A percentile compares a stretch with the other conserved stretches of the same genome.
Conservation (phyloP, 2,888 invertebrate species). For the Drosophila mettleri region DNA sequence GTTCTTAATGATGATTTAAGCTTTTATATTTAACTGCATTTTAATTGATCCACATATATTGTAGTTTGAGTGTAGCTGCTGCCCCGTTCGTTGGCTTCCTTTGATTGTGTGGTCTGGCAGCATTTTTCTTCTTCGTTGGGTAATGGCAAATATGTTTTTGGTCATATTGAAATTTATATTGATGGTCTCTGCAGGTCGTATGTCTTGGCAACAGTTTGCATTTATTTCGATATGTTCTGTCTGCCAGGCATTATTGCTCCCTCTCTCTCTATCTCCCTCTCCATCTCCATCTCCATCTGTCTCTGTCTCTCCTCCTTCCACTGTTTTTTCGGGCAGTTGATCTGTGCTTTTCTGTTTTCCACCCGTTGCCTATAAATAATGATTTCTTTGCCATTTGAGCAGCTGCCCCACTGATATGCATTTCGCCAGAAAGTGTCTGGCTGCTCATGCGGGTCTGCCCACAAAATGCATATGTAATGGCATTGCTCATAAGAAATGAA, state of each 20-base stretch:
- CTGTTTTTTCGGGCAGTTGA: conserved; percentile 40
- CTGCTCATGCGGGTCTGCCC: conserved; percentile 48
- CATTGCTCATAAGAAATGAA: conserved; percentile 23
- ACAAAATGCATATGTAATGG: conserved; percentile 55
- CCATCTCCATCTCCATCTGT: background rate
- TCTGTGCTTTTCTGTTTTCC: conserved; percentile 35
- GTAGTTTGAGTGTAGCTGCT: background rate
- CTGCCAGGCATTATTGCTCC: background rate
- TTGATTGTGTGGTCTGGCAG: conserved; percentile 24
- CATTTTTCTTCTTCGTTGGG: conserved; percentile 59
- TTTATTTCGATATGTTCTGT: conserved; percentile 54
- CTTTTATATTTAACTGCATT: background rate
- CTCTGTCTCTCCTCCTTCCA: background rate
- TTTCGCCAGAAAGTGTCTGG: conserved; percentile 22
- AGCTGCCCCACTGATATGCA: conserved; percentile 35
- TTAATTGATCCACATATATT: conserved; percentile 20
- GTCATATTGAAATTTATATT: conserved; percentile 74
- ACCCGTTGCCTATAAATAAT: conserved; percentile 64
- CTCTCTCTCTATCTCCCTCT: background rate
- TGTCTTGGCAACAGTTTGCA: conserved; percentile 71
- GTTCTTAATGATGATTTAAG: conserved; percentile 8
- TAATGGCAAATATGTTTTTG: conserved; percentile 62
- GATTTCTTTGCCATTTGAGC: conserved; percentile 66
- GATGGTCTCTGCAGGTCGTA: conserved; percentile 57
- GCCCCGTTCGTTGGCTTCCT: conserved; percentile 2